Conservation (phyloP, 2,888 invertebrate species). For the Pachymerium ferrugineum region DNA sequence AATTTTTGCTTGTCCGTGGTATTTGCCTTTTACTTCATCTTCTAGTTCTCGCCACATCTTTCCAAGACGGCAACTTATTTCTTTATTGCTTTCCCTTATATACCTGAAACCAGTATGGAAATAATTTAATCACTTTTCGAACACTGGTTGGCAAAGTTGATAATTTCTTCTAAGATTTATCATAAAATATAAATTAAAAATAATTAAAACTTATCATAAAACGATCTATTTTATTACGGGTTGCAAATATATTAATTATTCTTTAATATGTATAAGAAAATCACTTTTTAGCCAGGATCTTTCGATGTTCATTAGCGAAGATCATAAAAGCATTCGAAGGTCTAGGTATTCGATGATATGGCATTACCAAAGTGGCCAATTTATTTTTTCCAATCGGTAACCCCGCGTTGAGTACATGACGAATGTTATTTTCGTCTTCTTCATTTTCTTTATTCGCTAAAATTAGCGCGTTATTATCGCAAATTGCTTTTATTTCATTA, state of each 20-base stretch:
- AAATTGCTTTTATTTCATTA: too few species aligned
- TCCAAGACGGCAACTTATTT: slow-evolving; percentile 58
- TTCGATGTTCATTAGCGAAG: slow-evolving; percentile 59
- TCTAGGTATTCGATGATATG: slow-evolving; percentile 49
- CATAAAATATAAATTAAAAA: neutral
- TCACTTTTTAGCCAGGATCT: slow-evolving; percentile 54
- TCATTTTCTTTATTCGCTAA: too few species aligned
- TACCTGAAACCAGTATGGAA: neutral
- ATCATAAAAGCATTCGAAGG: slow-evolving; percentile 62
- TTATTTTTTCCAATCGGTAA: too few species aligned
- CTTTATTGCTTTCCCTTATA: slow-evolving; percentile 58
- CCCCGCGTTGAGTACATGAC: too few species aligned
- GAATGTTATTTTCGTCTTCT: too few species aligned
- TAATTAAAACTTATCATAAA: neutral
- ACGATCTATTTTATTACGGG: neutral
- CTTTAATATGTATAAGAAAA: neutral
- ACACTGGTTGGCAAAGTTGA: too few species aligned
- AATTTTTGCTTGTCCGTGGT: slow-evolving; percentile 35
- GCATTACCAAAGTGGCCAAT: neutral
- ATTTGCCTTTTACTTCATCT: slow-evolving; percentile 49
- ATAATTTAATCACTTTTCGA: too few species aligned
- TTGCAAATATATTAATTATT: neutral
- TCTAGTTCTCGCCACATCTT: slow-evolving; percentile 56
- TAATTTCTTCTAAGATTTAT: too few species aligned
- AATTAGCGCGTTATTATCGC: too few species aligned